Base-by-base conservation (phyloP, 2,888 invertebrate species). In the Tenthredo scrophulariae region DNA sequence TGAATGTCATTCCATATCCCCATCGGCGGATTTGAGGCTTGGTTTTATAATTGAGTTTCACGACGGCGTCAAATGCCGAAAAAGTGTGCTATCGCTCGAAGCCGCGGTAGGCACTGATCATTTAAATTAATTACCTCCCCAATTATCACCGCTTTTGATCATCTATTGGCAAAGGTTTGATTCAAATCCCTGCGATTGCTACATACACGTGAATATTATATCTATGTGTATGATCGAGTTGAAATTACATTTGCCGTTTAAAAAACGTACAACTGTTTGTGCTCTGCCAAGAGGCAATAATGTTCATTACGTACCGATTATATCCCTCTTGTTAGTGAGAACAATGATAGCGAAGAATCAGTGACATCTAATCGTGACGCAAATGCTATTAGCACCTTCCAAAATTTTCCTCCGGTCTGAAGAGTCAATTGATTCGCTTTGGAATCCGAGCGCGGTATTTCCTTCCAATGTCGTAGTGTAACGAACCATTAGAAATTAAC, bases 31-130 rank as follows among this genome's bases (percentile, higher is more conserved):
- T 29, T 72, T n/a, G 70, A 37, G 22, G n/a, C 29, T 40, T 1
- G 40, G n/a, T 40, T 22, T 72, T n/a, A n/a, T 40, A 72, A 33
- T 40, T 29, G 70, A 40, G 70, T 72, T 72, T 72, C 22, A 72
- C n/a, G 70, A 72, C 29, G 3, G 40, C 40, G 40, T 33, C 18
- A 10, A 10, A 62, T 26, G 9, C 6, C n/a, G 4, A 26, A 62
- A 62, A 62, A 62, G 5, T 62, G 7, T 62, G 7, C 13, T n/a
- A 0, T 54, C 54, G n/a, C n/a, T 54, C 54, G 7, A 54, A 54
- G 7, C n/a, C 54, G 54, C n/a, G 1, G 54, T 18, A n/a, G 54
- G 7, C 54, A 54, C 7, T 6, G 54, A 54, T 54, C n/a, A 54
- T 54, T 62, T 4, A 26, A 26, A 26, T 26, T 62, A 26, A 22